A percentile compares a stretch with the other conserved stretches of the same genome.
phyloP scores from a whole-genome alignment of 2,888 invertebrate genomes.

The Orthonychiurus folsomi region DNA sequence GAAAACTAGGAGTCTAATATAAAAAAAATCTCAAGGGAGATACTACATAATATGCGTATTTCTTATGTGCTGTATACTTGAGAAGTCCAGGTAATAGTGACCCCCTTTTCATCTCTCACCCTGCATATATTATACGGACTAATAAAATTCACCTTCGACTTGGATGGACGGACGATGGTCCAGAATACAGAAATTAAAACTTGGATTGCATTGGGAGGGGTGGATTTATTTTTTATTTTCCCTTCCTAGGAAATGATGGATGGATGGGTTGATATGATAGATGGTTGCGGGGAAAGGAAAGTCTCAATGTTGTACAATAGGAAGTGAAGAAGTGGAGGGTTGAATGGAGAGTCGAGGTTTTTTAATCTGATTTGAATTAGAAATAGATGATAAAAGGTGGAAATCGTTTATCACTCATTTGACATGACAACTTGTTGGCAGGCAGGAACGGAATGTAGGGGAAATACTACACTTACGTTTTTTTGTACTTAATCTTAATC shows the following conservation, averaged over 20 bases:
- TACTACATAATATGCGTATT: too few relatives aligned
- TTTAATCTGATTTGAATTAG: slow-evolving; percentile 40
- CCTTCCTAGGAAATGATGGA: not conserved
- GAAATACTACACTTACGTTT: too few relatives aligned
- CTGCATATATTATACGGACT: not conserved
- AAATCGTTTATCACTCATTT: slow-evolving; percentile 40
- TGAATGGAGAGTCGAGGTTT: not conserved
- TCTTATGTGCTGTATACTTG: too few relatives aligned
- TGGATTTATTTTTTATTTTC: not conserved
- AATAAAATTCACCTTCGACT: not conserved
- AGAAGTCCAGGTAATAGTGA: not conserved
- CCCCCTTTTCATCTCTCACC: not conserved
- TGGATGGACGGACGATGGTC: too few relatives aligned
- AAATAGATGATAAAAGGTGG: slow-evolving; percentile 40
- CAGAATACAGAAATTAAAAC: too few relatives aligned
- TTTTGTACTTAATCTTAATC: too few relatives aligned
- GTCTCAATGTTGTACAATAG: not conserved
- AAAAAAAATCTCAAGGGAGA: not conserved
- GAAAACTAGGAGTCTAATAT: not conserved
- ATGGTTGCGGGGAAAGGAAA: not conserved
- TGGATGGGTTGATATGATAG: not conserved
- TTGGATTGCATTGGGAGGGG: not conserved
- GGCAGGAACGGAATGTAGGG: too few relatives aligned
- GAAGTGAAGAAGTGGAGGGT: not conserved
- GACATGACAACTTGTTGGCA: too few relatives aligned